A percentile compares a stretch with the other conserved stretches of the same genome.
Conservation (phyloP, 2,888 invertebrate genomes). For the Hirtodrosophila confusa region DNA sequence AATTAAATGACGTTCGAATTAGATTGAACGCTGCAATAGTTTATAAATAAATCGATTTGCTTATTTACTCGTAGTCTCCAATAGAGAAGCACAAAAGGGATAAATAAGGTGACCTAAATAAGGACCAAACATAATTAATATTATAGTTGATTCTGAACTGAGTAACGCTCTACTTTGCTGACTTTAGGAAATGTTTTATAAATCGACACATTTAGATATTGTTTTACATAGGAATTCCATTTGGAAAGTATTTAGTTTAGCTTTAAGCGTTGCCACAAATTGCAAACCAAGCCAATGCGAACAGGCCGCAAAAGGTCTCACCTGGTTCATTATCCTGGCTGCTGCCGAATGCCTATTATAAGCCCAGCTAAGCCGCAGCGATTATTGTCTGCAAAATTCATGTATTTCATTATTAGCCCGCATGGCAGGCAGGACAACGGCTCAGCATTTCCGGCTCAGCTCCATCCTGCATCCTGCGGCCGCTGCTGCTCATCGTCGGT, state of each 20-base stretch:
- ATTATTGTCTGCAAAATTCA: constrained; percentile 79
- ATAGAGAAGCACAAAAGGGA: no score
- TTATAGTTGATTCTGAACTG: no score
- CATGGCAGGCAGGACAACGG: constrained; percentile 35
- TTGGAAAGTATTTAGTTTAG: neutral
- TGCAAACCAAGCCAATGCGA: constrained; percentile 1
- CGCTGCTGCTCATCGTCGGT: constrained; percentile 37
- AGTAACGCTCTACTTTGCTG: no score
- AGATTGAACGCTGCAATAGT: neutral
- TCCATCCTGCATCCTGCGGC: constrained; percentile 8
- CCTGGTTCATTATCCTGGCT: constrained; percentile 36
- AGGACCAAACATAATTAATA: no score
- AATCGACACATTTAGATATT: no score
- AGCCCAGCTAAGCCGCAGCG: constrained; percentile 66
- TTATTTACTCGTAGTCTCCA: no score
- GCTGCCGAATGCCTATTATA: constrained; percentile 55
- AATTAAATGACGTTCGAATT: constrained; percentile 14
- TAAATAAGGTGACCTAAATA: no score
- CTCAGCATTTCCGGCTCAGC: constrained; percentile 59
- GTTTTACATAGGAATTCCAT: neutral
- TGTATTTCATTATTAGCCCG: constrained; percentile 76
- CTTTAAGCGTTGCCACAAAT: constrained; percentile 15
- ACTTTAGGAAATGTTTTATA: no score
- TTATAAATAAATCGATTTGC: neutral
- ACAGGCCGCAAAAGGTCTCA: constrained; percentile 32